These are phyloP conservation scores for Leistus spinibarbis DNA, from an alignment of 2,888 invertebrate genomes.

Conservation along the genomic window DNA sequence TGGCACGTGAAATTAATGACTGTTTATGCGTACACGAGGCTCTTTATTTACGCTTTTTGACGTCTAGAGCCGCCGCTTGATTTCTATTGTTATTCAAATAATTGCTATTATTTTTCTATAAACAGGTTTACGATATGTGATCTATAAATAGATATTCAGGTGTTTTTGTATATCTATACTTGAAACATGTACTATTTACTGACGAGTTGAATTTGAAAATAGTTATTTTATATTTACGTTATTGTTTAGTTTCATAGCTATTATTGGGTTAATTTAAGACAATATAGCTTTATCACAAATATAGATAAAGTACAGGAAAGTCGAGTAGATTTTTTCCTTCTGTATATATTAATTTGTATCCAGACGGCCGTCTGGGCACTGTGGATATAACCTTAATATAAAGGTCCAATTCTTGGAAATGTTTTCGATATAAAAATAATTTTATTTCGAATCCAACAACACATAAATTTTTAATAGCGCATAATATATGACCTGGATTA, in stretches of 20 bases:
- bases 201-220: no score
- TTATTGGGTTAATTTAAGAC: no score
- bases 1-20: constrained; percentile 23
- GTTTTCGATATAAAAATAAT: neutral
- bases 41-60: neutral
- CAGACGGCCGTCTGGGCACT: no score
- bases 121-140: neutral
- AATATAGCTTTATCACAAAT: no score
- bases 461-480: neutral
- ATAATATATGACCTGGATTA: neutral
- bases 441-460: neutral
- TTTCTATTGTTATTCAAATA: neutral
- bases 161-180: no score
- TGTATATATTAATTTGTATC: no score
- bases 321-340: no score
- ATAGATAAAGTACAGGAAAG: no score
- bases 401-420: neutral
- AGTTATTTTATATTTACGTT: no score
- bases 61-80: neutral
- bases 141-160: no score
- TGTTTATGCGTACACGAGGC: constrained; percentile 1
- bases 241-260: no score
- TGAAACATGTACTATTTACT: no score
- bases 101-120: neutral
- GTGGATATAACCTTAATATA: neutral